A percentile compares a stretch with the other conserved stretches of the same genome.
Conservation (phyloP, 2,888 invertebrate genomes). For the Limnephilus lunatus region DNA sequence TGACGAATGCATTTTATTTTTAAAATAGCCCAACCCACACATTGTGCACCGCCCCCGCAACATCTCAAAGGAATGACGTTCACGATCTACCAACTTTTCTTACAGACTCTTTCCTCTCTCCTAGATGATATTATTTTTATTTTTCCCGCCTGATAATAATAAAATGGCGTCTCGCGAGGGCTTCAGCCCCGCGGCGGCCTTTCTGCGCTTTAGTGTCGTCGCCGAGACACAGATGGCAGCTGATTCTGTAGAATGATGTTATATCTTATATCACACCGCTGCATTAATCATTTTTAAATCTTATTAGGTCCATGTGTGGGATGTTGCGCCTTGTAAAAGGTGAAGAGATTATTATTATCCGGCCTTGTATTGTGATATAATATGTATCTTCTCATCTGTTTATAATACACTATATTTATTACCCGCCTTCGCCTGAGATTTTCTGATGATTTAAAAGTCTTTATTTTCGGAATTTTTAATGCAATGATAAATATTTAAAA, state of each 20-base stretch:
- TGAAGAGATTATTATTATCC: background rate
- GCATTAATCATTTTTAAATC: background rate
- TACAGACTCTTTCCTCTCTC: background rate
- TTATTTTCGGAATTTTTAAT: too few species aligned
- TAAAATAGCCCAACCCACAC: background rate
- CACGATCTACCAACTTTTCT: background rate
- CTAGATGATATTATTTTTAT: background rate
- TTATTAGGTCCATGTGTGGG: background rate
- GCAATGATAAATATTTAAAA: too few species aligned
- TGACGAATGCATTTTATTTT: background rate
- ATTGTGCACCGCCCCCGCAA: background rate
- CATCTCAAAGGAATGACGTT: background rate
- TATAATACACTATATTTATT: too few species aligned
- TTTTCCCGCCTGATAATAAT: background rate
- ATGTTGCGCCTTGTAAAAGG: background rate
- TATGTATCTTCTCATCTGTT: too few species aligned
- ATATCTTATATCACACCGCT: slow-evolving; percentile 9
- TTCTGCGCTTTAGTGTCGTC: background rate
- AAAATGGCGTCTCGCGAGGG: background rate
- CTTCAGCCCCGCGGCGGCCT: background rate
- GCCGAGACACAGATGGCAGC: background rate
- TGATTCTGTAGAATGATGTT: background rate
- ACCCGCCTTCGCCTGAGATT: too few species aligned
- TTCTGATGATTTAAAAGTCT: too few species aligned
- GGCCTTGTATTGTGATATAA: background rate